phyloP scores from a whole-genome alignment of 2,113 vertebrate species.

The Macquaria ambigua region DNA sequence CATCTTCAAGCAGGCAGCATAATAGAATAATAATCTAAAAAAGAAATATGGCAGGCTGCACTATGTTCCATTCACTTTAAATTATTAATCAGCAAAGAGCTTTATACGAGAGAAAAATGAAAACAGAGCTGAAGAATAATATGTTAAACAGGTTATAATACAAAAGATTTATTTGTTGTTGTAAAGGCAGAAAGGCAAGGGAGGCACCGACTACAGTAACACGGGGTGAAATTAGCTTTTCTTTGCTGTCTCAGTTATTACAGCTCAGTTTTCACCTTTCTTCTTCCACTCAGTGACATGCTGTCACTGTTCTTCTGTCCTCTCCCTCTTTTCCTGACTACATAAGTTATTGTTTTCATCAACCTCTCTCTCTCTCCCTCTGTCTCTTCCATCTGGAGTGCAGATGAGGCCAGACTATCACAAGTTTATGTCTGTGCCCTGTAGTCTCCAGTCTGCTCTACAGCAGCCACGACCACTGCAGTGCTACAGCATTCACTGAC shows the following conservation, averaged over 20 bases:
- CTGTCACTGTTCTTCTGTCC: conserved; percentile 7
- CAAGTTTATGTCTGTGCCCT: not conserved
- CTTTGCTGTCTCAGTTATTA: not conserved
- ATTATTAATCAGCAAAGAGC: conserved; percentile 35
- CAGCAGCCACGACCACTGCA: conserved; percentile 44
- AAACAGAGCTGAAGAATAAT: conserved; percentile 19
- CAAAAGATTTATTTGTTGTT: conserved; percentile 7
- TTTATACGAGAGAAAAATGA: not conserved
- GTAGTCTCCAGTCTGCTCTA: conserved; percentile 20
- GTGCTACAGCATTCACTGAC: conserved; percentile 40
- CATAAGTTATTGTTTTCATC: conserved; percentile 38
- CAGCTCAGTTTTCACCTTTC: not conserved
- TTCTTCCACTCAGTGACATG: not conserved
- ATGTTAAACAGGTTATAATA: conserved; percentile 5
- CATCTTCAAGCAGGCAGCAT: not conserved
- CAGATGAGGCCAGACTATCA: conserved; percentile 30
- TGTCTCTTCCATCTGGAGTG: conserved; percentile 27
- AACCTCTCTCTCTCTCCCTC: not conserved
- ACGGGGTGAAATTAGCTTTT: not conserved
- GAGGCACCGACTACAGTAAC: not conserved
- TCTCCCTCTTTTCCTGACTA: not conserved
- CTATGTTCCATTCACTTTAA: conserved; percentile 32
- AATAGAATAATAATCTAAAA: not conserved
- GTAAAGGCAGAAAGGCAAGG: not conserved
- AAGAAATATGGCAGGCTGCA: conserved; percentile 7